Conservation (phyloP, 2,797 vertebrate genomes). For the Parauchenoglanis ngamensis region DNA sequence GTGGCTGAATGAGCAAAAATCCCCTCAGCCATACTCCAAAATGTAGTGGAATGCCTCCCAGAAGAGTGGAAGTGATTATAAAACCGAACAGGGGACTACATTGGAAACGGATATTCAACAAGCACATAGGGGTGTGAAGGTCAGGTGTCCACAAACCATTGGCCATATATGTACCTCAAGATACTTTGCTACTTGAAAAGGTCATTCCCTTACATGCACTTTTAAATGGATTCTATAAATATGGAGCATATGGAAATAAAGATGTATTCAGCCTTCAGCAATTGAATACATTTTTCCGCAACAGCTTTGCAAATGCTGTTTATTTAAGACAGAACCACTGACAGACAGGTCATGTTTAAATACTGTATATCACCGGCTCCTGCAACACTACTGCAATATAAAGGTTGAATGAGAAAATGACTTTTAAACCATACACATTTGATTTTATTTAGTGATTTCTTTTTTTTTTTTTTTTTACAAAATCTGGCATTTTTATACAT, state of each 20-base stretch:
- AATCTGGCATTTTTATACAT: not conserved
- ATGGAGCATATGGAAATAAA: not conserved
- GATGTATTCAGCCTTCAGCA: not conserved
- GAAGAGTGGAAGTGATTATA: not conserved
- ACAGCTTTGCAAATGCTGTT: not conserved
- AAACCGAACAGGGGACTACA: not conserved
- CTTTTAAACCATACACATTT: not conserved
- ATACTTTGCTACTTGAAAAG: not conserved
- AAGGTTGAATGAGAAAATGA: not conserved
- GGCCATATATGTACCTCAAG: not conserved
- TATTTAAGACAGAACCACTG: not conserved
- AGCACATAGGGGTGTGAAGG: not conserved
- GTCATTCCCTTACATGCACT: not conserved
- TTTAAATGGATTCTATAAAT: not conserved
- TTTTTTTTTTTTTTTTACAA: too few relatives aligned
- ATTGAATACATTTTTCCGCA: not conserved
- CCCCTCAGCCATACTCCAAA: not conserved
- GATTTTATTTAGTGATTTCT: too few relatives aligned
- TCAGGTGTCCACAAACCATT: not conserved
- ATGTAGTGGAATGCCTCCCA: not conserved
- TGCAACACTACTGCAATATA: not conserved
- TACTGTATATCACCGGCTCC: not conserved
- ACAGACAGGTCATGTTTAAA: not conserved
- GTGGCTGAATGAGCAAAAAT: not conserved
- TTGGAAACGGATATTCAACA: not conserved